phyloP scores from a whole-genome alignment of 2,797 vertebrate genomes.

The Hippoglossus hippoglossus region DNA sequence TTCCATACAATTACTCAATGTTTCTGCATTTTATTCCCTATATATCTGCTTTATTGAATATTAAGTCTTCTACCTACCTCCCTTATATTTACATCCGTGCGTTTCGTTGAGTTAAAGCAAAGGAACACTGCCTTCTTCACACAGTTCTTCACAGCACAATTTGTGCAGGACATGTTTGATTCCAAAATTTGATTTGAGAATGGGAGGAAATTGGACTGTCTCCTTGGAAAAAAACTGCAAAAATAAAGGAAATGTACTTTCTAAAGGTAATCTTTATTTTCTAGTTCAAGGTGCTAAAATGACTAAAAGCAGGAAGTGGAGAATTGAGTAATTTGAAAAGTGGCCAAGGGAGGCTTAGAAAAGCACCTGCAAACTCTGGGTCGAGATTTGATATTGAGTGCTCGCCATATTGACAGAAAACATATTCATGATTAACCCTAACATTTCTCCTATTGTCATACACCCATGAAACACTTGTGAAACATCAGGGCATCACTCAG shows the following conservation, averaged over 20 bases:
- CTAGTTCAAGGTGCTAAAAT: conserved; percentile 67
- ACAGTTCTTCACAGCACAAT: not conserved
- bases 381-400: conserved; percentile 6
- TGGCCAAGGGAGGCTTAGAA: conserved; percentile 31
- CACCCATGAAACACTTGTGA: too few species aligned
- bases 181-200: conserved; percentile 62
- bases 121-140: conserved; percentile 25
- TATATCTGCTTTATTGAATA: too few species aligned
- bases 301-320: conserved; percentile 59
- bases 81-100: not conserved
- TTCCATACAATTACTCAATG: not conserved
- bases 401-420: not conserved
- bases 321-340: conserved; percentile 57
- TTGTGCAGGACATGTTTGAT: conserved; percentile 9
- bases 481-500: too few species aligned
- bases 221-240: conserved; percentile 26
- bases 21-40: too few species aligned
- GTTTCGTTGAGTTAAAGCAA: conserved; percentile 8
- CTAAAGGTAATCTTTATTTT: conserved; percentile 66
- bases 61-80: too few species aligned
- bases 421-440: not conserved
- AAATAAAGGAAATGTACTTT: conserved; percentile 68
- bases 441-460: not conserved
- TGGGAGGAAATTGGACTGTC: conserved; percentile 63
- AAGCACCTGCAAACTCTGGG: not conserved